Conservation (phyloP, 1,140 invertebrate species). For the Drosophila guanche region DNA sequence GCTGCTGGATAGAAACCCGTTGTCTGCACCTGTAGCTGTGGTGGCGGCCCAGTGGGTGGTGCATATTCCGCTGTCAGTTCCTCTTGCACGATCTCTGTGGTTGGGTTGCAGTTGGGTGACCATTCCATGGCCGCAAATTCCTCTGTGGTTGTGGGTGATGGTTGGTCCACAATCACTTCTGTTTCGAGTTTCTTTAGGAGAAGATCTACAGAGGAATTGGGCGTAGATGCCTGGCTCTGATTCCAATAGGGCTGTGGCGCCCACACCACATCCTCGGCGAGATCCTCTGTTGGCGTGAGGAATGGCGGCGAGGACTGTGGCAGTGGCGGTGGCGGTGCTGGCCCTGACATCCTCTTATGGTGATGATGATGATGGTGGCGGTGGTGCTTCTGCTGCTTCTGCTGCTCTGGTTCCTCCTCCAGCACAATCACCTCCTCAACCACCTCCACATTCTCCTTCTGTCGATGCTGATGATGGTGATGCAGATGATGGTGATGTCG, state of each 20-base stretch:
- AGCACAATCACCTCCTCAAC: constrained; percentile 40
- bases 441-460: constrained; percentile 35
- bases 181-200: constrained; percentile 2
- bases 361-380: constrained; percentile 45
- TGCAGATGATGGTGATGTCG: constrained; percentile 47
- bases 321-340: constrained; percentile 54
- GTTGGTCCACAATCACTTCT: constrained; percentile 10
- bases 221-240: constrained; percentile 9
- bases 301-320: constrained; percentile 53
- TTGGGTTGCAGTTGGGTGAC: background rate
- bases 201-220: constrained; percentile 18
- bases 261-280: constrained; percentile 37
- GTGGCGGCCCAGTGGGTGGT: constrained; percentile 19
- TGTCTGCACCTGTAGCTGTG: constrained; percentile 25
- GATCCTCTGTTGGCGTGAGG: constrained; percentile 53
- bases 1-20: constrained; percentile 11
- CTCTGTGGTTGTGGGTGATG: constrained; percentile 27
- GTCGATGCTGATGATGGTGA: constrained; percentile 23
- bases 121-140: constrained; percentile 31
- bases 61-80: constrained; percentile 15
- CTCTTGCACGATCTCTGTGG: constrained; percentile 17
- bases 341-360: background rate
- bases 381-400: constrained; percentile 17
- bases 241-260: constrained; percentile 31
- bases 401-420: constrained; percentile 12